These are phyloP conservation scores for Drosophila bunnanda DNA, from an alignment of 2,888 invertebrate genomes.

Conservation along the genomic window DNA sequence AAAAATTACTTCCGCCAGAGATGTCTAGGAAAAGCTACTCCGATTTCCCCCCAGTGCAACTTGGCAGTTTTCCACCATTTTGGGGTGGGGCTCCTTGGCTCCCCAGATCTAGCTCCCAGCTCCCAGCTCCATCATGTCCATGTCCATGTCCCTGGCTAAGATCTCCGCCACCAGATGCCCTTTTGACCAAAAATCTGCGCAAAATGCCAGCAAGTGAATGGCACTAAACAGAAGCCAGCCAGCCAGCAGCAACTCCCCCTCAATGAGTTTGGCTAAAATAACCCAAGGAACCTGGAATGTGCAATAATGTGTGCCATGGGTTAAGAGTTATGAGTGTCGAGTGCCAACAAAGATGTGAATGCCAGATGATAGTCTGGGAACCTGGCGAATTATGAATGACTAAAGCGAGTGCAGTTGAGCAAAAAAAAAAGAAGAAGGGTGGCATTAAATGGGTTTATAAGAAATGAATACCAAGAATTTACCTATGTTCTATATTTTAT, in stretches of 20 bases:
- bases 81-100: slow-evolving; percentile 23
- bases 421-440: neutral
- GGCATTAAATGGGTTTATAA: neutral
- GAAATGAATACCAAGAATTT: neutral
- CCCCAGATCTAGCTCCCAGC: neutral
- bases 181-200: slow-evolving; percentile 35
- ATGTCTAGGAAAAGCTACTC: too few species aligned
- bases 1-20: too few species aligned
- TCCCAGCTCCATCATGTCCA: slow-evolving; percentile 8
- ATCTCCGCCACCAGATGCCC: slow-evolving; percentile 27
- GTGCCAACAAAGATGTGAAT: slow-evolving; percentile 14
- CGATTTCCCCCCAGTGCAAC: neutral
- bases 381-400: neutral
- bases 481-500: neutral
- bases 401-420: neutral
- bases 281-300: slow-evolving; percentile 6
- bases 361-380: neutral
- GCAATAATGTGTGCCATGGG: slow-evolving; percentile 1
- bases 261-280: slow-evolving; percentile 20
- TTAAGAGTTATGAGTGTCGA: slow-evolving; percentile 8
- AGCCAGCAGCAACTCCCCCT: neutral
- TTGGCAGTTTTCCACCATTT: neutral
- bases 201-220: slow-evolving; percentile 44
- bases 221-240: slow-evolving; percentile 29
- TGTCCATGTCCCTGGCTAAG: slow-evolving; percentile 26